These are phyloP conservation scores for Stegastes partitus DNA, from an alignment of 2,113 vertebrate species.

Conservation along the genomic window DNA sequence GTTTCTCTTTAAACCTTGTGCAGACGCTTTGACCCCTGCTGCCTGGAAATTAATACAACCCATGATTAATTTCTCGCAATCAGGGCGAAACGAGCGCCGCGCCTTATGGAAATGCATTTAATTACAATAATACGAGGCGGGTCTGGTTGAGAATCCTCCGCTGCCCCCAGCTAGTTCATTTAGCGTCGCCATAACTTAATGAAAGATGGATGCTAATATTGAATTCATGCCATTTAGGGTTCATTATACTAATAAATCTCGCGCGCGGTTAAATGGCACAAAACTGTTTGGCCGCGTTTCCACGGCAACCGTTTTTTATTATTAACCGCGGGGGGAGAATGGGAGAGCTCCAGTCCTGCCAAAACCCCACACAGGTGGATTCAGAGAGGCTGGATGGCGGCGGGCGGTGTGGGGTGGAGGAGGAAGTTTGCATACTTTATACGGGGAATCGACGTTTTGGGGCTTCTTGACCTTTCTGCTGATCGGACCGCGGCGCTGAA, in stretches of 20 bases:
- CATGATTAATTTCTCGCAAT: slow-evolving; percentile 57
- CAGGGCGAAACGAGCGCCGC: slow-evolving; percentile 25
- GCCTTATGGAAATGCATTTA: slow-evolving; percentile 66
- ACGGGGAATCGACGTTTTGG: slow-evolving; percentile 63
- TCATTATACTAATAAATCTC: slow-evolving; percentile 72
- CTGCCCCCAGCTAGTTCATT: slow-evolving; percentile 64
- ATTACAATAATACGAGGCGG: slow-evolving; percentile 66
- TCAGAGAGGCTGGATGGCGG: slow-evolving; percentile 41
- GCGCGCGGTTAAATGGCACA: slow-evolving; percentile 39
- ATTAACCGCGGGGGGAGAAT: slow-evolving; percentile 33
- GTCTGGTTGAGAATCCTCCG: slow-evolving; percentile 35
- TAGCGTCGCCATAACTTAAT: slow-evolving; percentile 60
- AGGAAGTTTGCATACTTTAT: slow-evolving; percentile 55
- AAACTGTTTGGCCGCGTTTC: slow-evolving; percentile 56
- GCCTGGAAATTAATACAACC: slow-evolving; percentile 28
- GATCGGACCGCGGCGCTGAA: slow-evolving; percentile 75
- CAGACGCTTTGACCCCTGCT: slow-evolving; percentile 38
- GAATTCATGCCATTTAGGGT: slow-evolving; percentile 66
- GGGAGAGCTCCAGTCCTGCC: slow-evolving; percentile 2
- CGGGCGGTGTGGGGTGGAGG: no score
- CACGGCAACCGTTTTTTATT: slow-evolving; percentile 46
- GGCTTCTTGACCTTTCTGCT: slow-evolving; percentile 74
- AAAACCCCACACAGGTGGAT: slow-evolving; percentile 29
- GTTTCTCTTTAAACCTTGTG: background rate
- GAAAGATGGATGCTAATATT: slow-evolving; percentile 72